These are phyloP conservation scores for Synodontis membranacea DNA, from an alignment of 2,113 vertebrate genomes.

Conservation along the genomic window DNA sequence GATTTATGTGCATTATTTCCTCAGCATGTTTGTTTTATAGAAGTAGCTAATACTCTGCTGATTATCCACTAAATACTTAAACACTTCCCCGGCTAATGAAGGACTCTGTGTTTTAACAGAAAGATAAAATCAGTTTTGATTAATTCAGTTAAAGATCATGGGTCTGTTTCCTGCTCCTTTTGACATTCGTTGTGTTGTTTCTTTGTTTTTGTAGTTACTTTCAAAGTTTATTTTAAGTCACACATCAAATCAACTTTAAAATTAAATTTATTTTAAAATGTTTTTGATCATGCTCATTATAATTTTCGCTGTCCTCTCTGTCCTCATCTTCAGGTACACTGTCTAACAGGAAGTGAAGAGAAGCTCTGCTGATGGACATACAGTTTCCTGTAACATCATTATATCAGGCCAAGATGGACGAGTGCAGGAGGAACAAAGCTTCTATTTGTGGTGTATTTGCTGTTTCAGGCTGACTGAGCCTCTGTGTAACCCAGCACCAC, in stretches of 20 bases:
- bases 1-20: background rate
- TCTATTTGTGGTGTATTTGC: conserved; percentile 65
- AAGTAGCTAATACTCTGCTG: background rate
- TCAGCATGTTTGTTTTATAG: background rate
- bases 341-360: conserved; percentile 83
- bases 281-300: background rate
- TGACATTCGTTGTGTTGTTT: too few relatives aligned
- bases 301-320: conserved; percentile 13
- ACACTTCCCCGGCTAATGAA: background rate
- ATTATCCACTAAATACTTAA: background rate
- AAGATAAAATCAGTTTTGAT: background rate
- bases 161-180: background rate
- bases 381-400: conserved; percentile 80
- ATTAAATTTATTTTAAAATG: background rate
- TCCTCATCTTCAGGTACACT: conserved; percentile 74
- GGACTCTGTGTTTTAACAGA: background rate
- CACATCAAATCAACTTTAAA: background rate
- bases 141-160: background rate
- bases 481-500: conserved; percentile 65
- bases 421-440: conserved; percentile 66
- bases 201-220: background rate
- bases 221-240: background rate
- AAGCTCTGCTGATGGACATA: conserved; percentile 63
- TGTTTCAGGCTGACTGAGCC: conserved; percentile 41
- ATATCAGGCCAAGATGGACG: conserved; percentile 54